Evolutionary conservation across 2,888 invertebrate species (phyloP), one percentile per base, ranked within the genome.

Genomic region (Stenodema calcarata): DNA sequence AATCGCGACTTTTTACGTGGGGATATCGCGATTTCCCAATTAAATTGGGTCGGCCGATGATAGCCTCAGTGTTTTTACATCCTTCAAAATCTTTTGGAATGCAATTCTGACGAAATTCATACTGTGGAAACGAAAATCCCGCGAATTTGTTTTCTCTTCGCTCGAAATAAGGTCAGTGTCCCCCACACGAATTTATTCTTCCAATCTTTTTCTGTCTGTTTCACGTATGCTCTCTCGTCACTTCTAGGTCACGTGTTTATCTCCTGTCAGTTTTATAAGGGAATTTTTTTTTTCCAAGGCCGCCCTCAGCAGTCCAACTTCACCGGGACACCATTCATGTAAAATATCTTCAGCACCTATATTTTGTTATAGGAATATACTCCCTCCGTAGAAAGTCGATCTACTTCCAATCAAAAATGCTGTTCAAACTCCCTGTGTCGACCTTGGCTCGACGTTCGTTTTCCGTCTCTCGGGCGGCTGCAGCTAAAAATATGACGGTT

Each of bases 401-500:
- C 62, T 35, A 73, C 30, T 35, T 35, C 73, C 28, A 70, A 9
- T n/a, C 47, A 23, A 62, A 54, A 27, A 81, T 82, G 82, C 28
- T 84, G 35, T 73, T 84, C 47, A 84, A 84, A 47, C 47, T 84
- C n/a, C 73, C 54, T 11, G 84, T 75, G 73, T 23, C 84, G 73
- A 18, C 69, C 82, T 84, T 84, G 84, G 84, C 84, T 11, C 41
- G 84, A n/a, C 84, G 84, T n/a, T 73, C 84, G 35, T 44, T 84
- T 30, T 84, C 84, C 27, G 44, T 54, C 18, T 84, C 84, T 28
- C 9, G 84, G 47, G 42, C 62, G 28, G 35, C 78, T 7, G 86
- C 83, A 23, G 92, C 92, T 79, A 94, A 94, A 90, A 93, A 96
- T 92, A 93, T 99, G 94, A 98, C 97, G 6, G 98, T 99, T 1